A percentile compares a stretch with the other conserved stretches of the same genome.
Evolutionary conservation across 2,797 vertebrate species (phyloP).

Genomic region (Crenichthys baileyi): DNA sequence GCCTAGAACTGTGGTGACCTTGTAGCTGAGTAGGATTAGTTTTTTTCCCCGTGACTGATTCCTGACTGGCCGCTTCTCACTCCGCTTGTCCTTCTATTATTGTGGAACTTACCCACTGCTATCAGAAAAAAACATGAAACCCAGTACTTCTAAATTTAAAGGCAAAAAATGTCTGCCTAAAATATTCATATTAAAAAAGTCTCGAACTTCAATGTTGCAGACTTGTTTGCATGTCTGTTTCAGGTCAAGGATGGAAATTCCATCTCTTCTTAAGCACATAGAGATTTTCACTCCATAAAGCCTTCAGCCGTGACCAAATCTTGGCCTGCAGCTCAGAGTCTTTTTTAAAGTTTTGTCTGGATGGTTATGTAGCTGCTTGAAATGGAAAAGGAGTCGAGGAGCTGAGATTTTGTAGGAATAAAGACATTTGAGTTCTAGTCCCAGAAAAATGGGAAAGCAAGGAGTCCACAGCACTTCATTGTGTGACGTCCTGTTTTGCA

Average conservation of each 20-base stretch:
- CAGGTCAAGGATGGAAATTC: slow-evolving; percentile 26
- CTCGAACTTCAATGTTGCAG: slow-evolving; percentile 23
- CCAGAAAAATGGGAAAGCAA: slow-evolving; percentile 41
- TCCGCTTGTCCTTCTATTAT: too few relatives aligned
- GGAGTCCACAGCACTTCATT: slow-evolving; percentile 32
- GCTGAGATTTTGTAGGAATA: slow-evolving; percentile 42
- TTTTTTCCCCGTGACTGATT: too few relatives aligned
- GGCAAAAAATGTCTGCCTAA: background rate
- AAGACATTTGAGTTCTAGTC: slow-evolving; percentile 41
- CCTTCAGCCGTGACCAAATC: slow-evolving; percentile 29
- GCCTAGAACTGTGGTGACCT: slow-evolving; percentile 2
- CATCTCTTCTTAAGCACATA: slow-evolving; percentile 21
- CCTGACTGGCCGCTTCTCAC: too few relatives aligned
- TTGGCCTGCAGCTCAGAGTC: slow-evolving; percentile 24
- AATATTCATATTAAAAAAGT: slow-evolving; percentile 12
- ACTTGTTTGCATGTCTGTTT: slow-evolving; percentile 30
- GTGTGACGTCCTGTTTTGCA: slow-evolving; percentile 53
- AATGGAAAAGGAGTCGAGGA: slow-evolving; percentile 35
- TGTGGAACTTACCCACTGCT: background rate
- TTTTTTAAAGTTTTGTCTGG: slow-evolving; percentile 40
- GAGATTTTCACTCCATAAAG: slow-evolving; percentile 26
- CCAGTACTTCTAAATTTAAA: background rate
- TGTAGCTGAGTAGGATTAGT: background rate
- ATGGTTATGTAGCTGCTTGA: slow-evolving; percentile 40
- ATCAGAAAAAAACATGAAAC: background rate